Conservation (phyloP, 2,797 vertebrate species). For the Saxicola maurus region DNA sequence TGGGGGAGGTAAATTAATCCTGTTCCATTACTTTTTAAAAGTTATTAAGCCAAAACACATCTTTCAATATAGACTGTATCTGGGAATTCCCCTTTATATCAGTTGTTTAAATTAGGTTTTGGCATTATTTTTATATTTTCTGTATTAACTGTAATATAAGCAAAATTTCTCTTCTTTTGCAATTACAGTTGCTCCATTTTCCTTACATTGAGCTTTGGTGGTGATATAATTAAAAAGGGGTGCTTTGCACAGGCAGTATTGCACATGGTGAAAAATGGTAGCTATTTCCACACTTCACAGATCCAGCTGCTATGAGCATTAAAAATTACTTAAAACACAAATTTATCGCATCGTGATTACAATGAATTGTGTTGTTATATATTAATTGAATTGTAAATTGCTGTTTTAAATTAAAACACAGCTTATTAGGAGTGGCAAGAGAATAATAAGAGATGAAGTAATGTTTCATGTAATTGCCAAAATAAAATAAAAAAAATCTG, state of each 20-base stretch:
- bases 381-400: constrained; percentile 73
- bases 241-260: constrained; percentile 47
- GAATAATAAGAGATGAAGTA: constrained; percentile 54
- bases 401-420: constrained; percentile 74
- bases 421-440: constrained; percentile 63
- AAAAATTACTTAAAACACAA: constrained; percentile 78
- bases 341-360: constrained; percentile 68
- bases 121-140: constrained; percentile 5
- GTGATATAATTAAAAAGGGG: constrained; percentile 64
- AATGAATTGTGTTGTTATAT: constrained; percentile 70
- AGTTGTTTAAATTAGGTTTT: not conserved
- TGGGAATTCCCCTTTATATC: not conserved
- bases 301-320: constrained; percentile 70
- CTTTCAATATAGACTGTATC: not conserved
- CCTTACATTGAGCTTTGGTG: constrained; percentile 9
- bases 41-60: not conserved
- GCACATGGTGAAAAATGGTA: constrained; percentile 71
- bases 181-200: constrained; percentile 27
- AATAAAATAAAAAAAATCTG: constrained; percentile 53
- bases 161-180: constrained; percentile 15
- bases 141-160: not conserved
- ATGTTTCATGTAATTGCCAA: constrained; percentile 66
- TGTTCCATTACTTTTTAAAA: not conserved
- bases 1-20: not conserved
- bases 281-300: constrained; percentile 76